These are phyloP conservation scores for Tetraodon nigroviridis DNA, from an alignment of 2,113 vertebrate species.

Conservation along the genomic window DNA sequence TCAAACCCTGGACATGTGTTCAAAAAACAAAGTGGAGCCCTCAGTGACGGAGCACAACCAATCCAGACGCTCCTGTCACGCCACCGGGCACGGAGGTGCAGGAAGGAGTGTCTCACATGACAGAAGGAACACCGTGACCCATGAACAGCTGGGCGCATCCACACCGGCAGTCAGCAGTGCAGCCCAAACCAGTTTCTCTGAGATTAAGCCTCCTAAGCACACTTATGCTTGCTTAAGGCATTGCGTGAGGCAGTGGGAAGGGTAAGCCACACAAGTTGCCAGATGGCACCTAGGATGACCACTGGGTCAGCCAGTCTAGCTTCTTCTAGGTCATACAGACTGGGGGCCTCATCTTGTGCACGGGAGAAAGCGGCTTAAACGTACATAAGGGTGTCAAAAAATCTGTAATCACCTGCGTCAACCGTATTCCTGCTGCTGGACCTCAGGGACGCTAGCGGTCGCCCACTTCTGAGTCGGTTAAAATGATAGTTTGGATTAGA, in stretches of 20 bases:
- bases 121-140: constrained; percentile 60
- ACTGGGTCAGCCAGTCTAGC: constrained; percentile 71
- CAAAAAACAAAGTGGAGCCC: no score
- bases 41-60: constrained; percentile 18
- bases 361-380: constrained; percentile 63
- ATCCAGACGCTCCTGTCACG: constrained; percentile 36
- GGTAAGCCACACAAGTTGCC: constrained; percentile 68
- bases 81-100: constrained; percentile 3
- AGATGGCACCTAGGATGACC: constrained; percentile 73
- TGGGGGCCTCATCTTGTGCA: constrained; percentile 37
- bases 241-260: constrained; percentile 62
- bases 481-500: no score
- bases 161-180: constrained; percentile 39
- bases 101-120: constrained; percentile 18
- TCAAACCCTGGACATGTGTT: no score
- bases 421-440: constrained; percentile 18
- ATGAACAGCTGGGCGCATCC: constrained; percentile 29
- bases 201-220: constrained; percentile 73
- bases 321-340: constrained; percentile 66
- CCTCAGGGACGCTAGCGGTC: neutral
- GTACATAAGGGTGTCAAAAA: constrained; percentile 52
- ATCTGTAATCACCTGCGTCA: constrained; percentile 46
- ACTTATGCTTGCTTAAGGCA: constrained; percentile 70
- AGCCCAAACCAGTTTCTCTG: constrained; percentile 65
- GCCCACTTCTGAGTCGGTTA: neutral